These are phyloP conservation scores for Rhegmatorhina hoffmannsi DNA, from an alignment of 2,113 vertebrate species.

Conservation along the genomic window DNA sequence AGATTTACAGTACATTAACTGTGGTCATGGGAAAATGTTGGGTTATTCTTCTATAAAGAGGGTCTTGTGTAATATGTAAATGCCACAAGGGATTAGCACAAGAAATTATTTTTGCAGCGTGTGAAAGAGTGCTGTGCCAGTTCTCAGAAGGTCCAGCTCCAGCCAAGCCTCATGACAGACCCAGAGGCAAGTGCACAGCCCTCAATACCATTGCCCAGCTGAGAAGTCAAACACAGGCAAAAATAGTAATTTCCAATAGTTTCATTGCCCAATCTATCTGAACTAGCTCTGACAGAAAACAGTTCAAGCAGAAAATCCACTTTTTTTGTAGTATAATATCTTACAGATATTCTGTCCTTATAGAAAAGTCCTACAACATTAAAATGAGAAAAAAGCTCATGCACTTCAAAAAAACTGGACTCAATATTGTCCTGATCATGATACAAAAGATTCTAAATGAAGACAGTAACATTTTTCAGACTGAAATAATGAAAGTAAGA, in stretches of 20 bases:
- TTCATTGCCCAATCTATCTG: not conserved
- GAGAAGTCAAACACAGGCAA: not conserved
- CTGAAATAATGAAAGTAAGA: not conserved
- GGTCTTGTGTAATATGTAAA: constrained; percentile 59
- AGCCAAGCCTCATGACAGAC: constrained; percentile 53
- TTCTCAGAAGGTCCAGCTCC: constrained; percentile 60
- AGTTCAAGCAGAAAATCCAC: constrained; percentile 17
- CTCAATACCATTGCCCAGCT: not conserved
- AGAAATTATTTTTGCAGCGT: constrained; percentile 61
- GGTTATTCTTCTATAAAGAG: not conserved
- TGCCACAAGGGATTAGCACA: constrained; percentile 50
- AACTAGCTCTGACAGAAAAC: constrained; percentile 2
- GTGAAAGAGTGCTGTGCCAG: constrained; percentile 48
- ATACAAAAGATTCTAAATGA: not conserved
- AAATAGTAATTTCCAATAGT: not conserved
- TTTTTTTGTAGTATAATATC: not conserved
- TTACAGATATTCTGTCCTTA: not conserved
- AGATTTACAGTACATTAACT: constrained; percentile 66
- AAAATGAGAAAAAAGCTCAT: not conserved
- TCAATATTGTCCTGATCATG: not conserved
- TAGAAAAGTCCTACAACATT: not conserved
- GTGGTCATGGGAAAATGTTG: constrained; percentile 65
- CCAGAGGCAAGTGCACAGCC: constrained; percentile 27
- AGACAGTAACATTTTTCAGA: not conserved
- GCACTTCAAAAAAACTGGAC: not conserved